Base-by-base conservation (phyloP, 37 sponge, comb jelly and placozoan species). In the Dysidea cf. avara region DNA sequence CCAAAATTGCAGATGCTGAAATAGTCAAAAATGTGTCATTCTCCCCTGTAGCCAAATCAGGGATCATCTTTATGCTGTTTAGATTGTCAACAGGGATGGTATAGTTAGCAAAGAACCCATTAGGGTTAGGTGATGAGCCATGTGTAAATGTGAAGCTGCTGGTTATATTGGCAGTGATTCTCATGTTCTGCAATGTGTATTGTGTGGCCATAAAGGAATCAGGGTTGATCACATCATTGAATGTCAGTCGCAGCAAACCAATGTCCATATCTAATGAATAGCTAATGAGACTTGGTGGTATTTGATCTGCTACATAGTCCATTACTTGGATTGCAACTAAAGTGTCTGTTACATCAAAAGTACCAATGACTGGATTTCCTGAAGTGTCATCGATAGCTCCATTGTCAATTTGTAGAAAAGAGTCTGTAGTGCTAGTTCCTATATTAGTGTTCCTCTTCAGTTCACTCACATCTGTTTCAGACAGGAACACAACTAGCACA, bases 191-290 rank as follows among this genome's bases (percentile, higher is more conserved):
- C 3, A 94, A 29, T 11, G 88, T 87, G n/a, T 87, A 57, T 11
- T 57, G 69, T 2, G 67, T 35, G 2, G 88, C 40, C 33, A 70
- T 78, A 67, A 95, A 81, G 26, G 88, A 71, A 30, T 37, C 7
- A n/a, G 87, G 84, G 74, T 83, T 43, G 33, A 95, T 55, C 12
- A 90, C 92, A 76, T 95, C 96, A 78, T 86, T 70, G 53, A 95
- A 95, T 11, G 84, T 89, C 21, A 95, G 77, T 32, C 32, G 55
- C 30, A 95, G 35, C 1, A 72, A 26, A 5, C 91, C 96, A 67
- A 16, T 79, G 71, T 95, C 71, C 78, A 95, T 63, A 55, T 95
- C 88, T 39, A 95, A 69, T 17, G 84, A 88, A 73, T 90, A 95
- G 48, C 66, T 63, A 2, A 47, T 28, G 55, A 95, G 83, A 30